phyloP scores from a whole-genome alignment of 2,113 vertebrate genomes.

The Bubo bubo region DNA sequence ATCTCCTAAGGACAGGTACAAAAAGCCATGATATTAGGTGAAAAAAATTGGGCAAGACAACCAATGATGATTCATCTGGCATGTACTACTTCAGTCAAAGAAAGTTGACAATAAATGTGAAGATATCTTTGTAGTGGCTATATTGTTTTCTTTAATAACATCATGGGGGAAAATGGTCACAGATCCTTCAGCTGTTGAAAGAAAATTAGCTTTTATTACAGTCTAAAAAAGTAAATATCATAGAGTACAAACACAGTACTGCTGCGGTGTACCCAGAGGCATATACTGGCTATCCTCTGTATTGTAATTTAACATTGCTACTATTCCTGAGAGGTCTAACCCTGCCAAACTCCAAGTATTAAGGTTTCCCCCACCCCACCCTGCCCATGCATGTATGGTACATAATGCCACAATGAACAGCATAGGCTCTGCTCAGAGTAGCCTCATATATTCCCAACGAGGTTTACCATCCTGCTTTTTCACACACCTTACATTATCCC shows the following conservation, averaged over 20 bases:
- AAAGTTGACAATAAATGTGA: background rate
- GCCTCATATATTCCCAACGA: background rate
- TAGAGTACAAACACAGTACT: background rate
- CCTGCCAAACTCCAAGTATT: background rate
- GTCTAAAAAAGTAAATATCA: slow-evolving; percentile 7
- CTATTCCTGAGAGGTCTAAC: background rate
- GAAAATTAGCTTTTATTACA: slow-evolving; percentile 24
- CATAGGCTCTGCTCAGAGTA: background rate
- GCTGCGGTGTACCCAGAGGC: background rate
- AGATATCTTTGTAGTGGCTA: background rate
- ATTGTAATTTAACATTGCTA: background rate
- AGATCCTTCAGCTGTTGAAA: background rate
- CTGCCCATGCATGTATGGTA: background rate
- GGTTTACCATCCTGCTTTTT: background rate
- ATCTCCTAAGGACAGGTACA: background rate
- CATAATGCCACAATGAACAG: background rate
- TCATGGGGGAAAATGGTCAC: background rate
- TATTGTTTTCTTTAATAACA: background rate
- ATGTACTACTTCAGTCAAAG: background rate
- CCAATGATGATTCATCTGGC: background rate
- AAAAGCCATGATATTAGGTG: background rate
- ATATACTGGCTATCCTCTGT: background rate
- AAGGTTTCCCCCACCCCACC: accelerated
- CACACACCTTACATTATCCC: accelerated
- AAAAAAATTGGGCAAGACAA: background rate